phyloP scores from a whole-genome alignment of 2,113 vertebrate species.

The Aplodontia rufa region DNA sequence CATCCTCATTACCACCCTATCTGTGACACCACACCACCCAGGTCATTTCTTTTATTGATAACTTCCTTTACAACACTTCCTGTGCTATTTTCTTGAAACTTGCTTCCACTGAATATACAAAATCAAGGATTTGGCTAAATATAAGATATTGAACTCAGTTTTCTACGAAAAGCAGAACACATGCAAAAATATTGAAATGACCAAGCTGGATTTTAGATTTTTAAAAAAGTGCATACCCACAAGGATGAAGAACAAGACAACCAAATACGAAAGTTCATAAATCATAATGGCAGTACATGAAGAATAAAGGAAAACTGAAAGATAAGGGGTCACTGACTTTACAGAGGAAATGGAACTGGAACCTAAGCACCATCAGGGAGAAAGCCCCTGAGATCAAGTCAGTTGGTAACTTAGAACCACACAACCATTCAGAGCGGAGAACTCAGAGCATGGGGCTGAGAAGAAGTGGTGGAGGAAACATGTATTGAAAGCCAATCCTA shows the following conservation, averaged over 20 bases:
- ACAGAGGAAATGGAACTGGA: not conserved
- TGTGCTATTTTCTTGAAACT: not conserved
- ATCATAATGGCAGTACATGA: not conserved
- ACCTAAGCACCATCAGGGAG: not conserved
- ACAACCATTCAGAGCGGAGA: not conserved
- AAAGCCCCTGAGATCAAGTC: not conserved
- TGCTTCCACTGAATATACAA: not conserved
- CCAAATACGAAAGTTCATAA: not conserved
- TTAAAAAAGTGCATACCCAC: not conserved
- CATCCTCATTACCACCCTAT: no score
- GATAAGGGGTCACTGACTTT: not conserved
- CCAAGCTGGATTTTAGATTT: not conserved
- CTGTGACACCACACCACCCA: not conserved
- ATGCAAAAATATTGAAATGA: not conserved
- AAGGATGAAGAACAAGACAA: not conserved
- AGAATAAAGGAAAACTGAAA: not conserved
- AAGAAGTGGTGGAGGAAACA: not conserved
- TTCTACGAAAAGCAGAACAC: not conserved
- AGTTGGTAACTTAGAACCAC: not conserved
- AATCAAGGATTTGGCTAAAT: not conserved
- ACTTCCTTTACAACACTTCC: not conserved
- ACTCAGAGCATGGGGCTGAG: not conserved
- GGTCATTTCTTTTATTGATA: not conserved
- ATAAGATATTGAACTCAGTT: not conserved
- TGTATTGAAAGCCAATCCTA: not conserved